Evolutionary conservation across 2,113 vertebrate genomes (phyloP).

Genomic region (Pipra filicauda): DNA sequence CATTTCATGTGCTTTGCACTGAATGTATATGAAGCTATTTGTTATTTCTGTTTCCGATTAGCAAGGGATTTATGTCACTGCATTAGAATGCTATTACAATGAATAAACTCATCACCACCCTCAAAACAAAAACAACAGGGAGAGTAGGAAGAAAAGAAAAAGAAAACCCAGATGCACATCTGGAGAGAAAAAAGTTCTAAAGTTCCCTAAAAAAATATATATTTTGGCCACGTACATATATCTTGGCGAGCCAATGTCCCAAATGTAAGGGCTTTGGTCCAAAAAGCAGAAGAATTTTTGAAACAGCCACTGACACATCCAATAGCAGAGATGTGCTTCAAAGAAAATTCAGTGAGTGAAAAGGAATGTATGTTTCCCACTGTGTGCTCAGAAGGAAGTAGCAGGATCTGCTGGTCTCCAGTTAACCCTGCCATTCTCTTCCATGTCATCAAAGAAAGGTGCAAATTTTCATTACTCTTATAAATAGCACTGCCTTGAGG

Average conservation of each 20-base stretch:
- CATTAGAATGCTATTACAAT: conserved; percentile 20
- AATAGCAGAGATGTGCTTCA: background rate
- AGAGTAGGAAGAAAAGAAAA: background rate
- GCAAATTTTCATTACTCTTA: background rate
- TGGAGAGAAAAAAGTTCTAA: background rate
- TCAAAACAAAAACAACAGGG: conserved; percentile 25
- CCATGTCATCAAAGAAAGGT: background rate
- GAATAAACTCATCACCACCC: conserved; percentile 2
- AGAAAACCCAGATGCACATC: conserved; percentile 1
- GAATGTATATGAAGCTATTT: background rate
- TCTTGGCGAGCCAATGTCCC: background rate
- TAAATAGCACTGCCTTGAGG: background rate
- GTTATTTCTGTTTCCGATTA: conserved; percentile 16
- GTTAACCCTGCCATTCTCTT: background rate
- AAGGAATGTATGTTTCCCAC: background rate
- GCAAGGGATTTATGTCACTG: conserved; percentile 17
- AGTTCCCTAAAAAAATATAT: background rate
- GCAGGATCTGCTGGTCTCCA: background rate
- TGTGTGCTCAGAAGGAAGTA: background rate
- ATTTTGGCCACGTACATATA: background rate
- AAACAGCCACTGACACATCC: background rate
- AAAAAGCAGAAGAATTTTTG: background rate
- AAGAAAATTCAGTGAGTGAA: background rate
- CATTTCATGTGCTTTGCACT: background rate
- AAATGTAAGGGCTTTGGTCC: background rate